These are phyloP conservation scores for Hybognathus amarus DNA, from an alignment of 2,797 vertebrate genomes.

Conservation along the genomic window DNA sequence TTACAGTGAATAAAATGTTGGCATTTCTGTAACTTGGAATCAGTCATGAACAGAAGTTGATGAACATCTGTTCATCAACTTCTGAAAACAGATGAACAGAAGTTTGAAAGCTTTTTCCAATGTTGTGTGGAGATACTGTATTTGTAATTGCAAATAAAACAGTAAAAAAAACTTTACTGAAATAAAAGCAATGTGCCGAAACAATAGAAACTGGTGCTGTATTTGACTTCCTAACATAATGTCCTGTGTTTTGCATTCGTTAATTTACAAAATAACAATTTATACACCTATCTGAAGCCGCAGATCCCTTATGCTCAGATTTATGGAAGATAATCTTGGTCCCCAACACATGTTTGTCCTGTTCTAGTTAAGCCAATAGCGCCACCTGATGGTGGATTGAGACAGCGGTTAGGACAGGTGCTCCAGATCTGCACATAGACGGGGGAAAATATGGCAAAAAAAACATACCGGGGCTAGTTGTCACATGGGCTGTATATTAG, in stretches of 20 bases:
- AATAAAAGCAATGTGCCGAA: neutral
- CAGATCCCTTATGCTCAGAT: neutral
- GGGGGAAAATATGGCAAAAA: neutral
- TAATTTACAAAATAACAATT: neutral
- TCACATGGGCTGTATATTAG: neutral
- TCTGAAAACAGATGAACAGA: neutral
- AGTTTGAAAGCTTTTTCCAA: neutral
- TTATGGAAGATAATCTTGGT: neutral
- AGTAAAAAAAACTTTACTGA: too few species aligned
- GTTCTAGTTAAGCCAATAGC: conserved; percentile 4
- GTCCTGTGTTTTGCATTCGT: neutral
- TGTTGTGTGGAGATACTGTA: neutral
- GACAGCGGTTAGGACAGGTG: neutral
- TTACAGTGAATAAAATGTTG: neutral
- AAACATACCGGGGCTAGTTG: neutral
- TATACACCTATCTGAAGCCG: neutral
- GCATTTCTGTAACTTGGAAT: neutral
- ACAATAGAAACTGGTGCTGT: neutral
- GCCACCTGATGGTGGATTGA: conserved; percentile 7
- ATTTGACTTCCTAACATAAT: neutral
- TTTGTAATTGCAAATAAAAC: too few species aligned
- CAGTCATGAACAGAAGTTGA: neutral
- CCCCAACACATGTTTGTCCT: neutral
- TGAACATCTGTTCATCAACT: too few species aligned
- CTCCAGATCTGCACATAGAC: neutral